Evolutionary conservation across 2,797 vertebrate genomes (phyloP), one percentile per base, ranked within the genome.

Genomic region (Paramormyrops hopkinsi): DNA sequence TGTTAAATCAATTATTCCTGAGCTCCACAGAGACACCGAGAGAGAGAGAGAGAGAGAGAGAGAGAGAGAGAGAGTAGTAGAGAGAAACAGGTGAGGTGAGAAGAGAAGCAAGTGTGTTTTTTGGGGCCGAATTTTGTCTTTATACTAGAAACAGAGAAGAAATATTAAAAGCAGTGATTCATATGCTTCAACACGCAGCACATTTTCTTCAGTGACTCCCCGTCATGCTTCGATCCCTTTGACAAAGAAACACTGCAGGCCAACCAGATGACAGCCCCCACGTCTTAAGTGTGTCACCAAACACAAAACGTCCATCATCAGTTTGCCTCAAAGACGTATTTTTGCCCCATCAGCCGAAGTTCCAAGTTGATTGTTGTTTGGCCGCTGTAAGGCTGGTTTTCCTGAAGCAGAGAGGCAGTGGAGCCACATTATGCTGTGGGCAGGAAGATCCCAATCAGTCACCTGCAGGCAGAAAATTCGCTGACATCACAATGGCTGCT

Each of bases 1-100:
- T 96, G 94, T 95, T 95, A 94, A 96, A 96, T 96, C 94, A 96
- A 94, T 95, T 95, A 95, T 95, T 95, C 93, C 93, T 88, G 93
- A 85, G 91, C 29, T 50, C 85, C 85, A 88, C 76, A 69, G 76
- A 91, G 86, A 88, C 79, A 62, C 89, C 6, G 89, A 54, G 83
- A 86, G 41, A 62, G 51, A 29, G 11, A 29, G 79, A 44, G 9
- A 51, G 76, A 46, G 50, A 54, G n/a, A 46, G 48, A 54, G 4
- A 53, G 51, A 53, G 51, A 14, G 14, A 54, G 54, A 7, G n/a
- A n/a, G 17, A 56, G 54, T 5, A 86, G 9, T 33, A 25, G 79
- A 25, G n/a, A 84, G 82, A 50, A 53, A 87, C 33, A 51, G 85
- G n/a, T 25, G 83, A 48, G 25, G 11, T 12, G 62, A 56, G 46